Evolutionary conservation across 2,888 invertebrate species (phyloP), one percentile per base, ranked within the genome.

Genomic region (Asteroscopus sphinx): DNA sequence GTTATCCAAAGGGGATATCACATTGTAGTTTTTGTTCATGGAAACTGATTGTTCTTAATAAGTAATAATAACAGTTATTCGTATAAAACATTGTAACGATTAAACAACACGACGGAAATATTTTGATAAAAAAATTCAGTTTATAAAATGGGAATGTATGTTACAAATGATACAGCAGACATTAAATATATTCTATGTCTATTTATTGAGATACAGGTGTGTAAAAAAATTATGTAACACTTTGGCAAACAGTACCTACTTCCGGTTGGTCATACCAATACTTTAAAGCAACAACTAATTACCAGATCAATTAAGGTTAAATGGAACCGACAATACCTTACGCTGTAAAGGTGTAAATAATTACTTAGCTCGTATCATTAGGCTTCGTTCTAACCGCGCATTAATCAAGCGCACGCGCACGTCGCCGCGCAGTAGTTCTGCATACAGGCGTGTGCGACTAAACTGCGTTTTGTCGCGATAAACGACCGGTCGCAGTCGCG

Each of bases 391-490:
- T 58, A 32, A 26, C 8, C 6, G 16, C 39, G 16, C 53, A 53
- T 60, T 63, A 49, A 61, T 58, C 72, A 58, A 39, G 21, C 49
- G 55, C 33, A 17, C 17, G 51, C 45, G 49, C 54, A 51, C 44
- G 51, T 46, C 65, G 28, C 15, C 54, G 42, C 57, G 39, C 41
- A 56, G 53, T 52, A n/a, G 39, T 26, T 7, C 41, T 16, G 25
- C 47, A 26, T 16, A 15, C 57, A 28, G 45, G 33, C 54, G 35
- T 3, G 41, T 41, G 28, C 70, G 33, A 45, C 39, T 53, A 58
- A 49, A 33, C 54, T 67, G 47, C 55, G 55, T 67, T 67, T 60
- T 40, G 60, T 54, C 46, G 48, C 42, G 40, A 35, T 58, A 37
- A 42, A 25, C 35, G 37, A 37, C 12, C 30, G 9, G 21, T 48